Evolutionary conservation across 2,113 vertebrate genomes (phyloP), one percentile per base, ranked within the genome.

Genomic region (Actenoides hombroni): DNA sequence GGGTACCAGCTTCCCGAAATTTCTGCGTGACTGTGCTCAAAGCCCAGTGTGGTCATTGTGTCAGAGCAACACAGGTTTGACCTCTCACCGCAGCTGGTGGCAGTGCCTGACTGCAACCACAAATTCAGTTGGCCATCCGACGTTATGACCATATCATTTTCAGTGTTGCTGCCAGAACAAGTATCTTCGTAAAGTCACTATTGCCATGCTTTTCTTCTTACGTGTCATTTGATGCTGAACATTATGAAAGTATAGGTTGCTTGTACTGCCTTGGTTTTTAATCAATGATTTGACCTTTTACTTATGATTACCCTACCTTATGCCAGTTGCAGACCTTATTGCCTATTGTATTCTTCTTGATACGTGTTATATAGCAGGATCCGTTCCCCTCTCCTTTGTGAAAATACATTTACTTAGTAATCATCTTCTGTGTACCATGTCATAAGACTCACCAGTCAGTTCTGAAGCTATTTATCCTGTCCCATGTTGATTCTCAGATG

Each of bases 381-480:
- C n/a, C 0, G 0, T 17, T 93, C 6, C 33, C 11, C 19, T 83
- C 28, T 85, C 18, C 26, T 18, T 26, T 73, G 28, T 44, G 49
- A 78, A 90, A 88, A 59, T 84, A 25, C 9, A 20, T 80, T 90
- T 79, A 6, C 37, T 65, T 67, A 35, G 42, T 31, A 39, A 40
- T 61, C 46, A 54, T 35, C 23, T 88, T 17, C 19, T 83, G 37
- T 73, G 40, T 80, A 0, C 86, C 17, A 6, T 13, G 5, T 57
- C 57, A 4, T 61, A 60, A 67, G 44, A 56, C 42, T 33, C 6
- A 13, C 76, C 49, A 61, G 35, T 83, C 40, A 42, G 20, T 46
- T 90, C 59, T 83, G 67, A 86, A 92, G 35, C 24, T 16, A 20
- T 81, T 83, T 81, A 90, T 70, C 31, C 46, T 67, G 49, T 59